Conservation (phyloP, 2,797 vertebrate species). For the Tokudaia tokunoshimensis region DNA sequence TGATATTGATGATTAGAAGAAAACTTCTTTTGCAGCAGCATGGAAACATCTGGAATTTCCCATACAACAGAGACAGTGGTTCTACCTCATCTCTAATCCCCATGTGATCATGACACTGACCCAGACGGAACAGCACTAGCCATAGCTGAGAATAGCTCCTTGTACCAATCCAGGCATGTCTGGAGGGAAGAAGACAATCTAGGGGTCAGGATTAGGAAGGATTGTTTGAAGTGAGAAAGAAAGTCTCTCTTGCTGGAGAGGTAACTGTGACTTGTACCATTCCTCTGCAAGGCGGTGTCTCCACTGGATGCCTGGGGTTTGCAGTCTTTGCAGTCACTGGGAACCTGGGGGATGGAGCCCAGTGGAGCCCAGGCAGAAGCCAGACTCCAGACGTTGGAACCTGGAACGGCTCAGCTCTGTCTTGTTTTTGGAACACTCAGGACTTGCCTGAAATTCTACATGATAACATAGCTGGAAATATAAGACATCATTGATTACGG, state of each 20-base stretch:
- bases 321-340: constrained; percentile 83
- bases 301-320: constrained; percentile 90
- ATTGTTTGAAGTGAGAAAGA: constrained; percentile 95
- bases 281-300: constrained; percentile 93
- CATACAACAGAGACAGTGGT: background rate
- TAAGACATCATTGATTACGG: background rate
- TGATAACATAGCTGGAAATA: background rate
- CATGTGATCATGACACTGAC: constrained; percentile 93
- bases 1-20: background rate
- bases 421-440: background rate
- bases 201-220: constrained; percentile 94
- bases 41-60: constrained; percentile 44
- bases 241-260: constrained; percentile 92
- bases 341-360: constrained; percentile 89
- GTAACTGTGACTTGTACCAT: constrained; percentile 88
- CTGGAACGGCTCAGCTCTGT: background rate
- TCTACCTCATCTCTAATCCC: constrained; percentile 78
- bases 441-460: background rate
- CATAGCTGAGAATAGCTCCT: constrained; percentile 94
- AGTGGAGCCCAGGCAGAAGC: constrained; percentile 34
- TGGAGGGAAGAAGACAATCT: constrained; percentile 95
- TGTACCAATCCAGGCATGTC: constrained; percentile 91
- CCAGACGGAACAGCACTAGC: constrained; percentile 90
- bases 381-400: background rate
- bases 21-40: background rate